Evolutionary conservation across 2,888 invertebrate species (phyloP).

Genomic region (Latheticus oryzae): DNA sequence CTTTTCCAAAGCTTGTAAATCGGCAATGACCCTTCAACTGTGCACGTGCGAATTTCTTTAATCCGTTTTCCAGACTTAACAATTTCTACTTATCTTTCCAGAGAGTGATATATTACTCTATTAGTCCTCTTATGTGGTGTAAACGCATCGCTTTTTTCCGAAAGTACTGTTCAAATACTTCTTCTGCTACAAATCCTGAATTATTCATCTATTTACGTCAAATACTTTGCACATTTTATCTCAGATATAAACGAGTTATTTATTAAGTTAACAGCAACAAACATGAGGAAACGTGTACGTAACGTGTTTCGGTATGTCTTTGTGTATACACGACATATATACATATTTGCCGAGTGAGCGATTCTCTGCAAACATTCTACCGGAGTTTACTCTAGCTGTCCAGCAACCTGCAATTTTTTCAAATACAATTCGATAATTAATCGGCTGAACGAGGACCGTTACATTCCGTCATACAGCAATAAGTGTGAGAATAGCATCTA

Average conservation of each 20-base stretch:
- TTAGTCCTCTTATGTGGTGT: conserved; percentile 28
- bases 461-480: conserved; percentile 21
- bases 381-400: conserved; percentile 23
- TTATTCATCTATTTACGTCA: conserved; percentile 36
- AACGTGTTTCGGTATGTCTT: conserved; percentile 25
- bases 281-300: conserved; percentile 30
- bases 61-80: conserved; percentile 3
- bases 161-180: conserved; percentile 15
- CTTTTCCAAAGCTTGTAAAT: too few relatives aligned
- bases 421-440: conserved; percentile 33
- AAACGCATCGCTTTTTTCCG: conserved; percentile 17
- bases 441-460: conserved; percentile 22
- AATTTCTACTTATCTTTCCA: conserved; percentile 25
- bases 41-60: conserved; percentile 30
- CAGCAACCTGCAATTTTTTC: conserved; percentile 18
- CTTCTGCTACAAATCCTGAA: conserved; percentile 28
- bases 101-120: conserved; percentile 29
- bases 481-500: conserved; percentile 31
- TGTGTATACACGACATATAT: conserved; percentile 26
- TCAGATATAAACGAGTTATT: conserved; percentile 26
- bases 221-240: conserved; percentile 16
- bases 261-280: conserved; percentile 31
- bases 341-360: conserved; percentile 26
- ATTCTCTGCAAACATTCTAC: conserved; percentile 31
- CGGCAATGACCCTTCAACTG: neutral